Evolutionary conservation across 2,888 invertebrate genomes (phyloP).

Genomic region (Rhynchonema sp.): DNA sequence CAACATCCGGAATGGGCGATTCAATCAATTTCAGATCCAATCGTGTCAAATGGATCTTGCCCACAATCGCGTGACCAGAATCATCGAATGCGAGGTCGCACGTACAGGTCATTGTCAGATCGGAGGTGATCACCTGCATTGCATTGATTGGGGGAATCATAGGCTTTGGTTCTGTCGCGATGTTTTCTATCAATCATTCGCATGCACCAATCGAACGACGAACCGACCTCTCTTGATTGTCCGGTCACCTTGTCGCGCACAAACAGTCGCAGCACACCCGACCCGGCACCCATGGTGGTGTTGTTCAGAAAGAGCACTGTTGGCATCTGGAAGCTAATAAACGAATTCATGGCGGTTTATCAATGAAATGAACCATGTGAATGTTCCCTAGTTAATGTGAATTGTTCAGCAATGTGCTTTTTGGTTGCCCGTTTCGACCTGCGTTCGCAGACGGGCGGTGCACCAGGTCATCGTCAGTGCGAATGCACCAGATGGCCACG

Average conservation of each 20-base stretch:
- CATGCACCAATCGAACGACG: neutral
- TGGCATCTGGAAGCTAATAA: neutral
- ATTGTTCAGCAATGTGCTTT: too few species aligned
- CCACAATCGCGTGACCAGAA: neutral
- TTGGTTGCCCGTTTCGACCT: too few species aligned
- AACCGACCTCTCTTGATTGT: neutral
- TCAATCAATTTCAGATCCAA: neutral
- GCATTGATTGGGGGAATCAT: too few species aligned
- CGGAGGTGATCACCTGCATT: too few species aligned
- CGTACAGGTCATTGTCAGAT: too few species aligned
- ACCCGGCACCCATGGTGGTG: neutral
- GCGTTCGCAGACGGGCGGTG: too few species aligned
- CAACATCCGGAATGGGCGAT: neutral
- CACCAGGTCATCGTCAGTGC: too few species aligned
- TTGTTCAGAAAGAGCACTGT: neutral
- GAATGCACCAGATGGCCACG: too few species aligned
- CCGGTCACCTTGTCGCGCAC: neutral
- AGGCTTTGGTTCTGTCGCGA: too few species aligned
- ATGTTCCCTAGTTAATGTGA: too few species aligned
- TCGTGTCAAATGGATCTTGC: neutral
- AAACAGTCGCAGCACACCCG: neutral
- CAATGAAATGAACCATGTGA: too few species aligned
- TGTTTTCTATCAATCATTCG: neutral
- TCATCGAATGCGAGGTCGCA: neutral
- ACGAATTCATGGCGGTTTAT: too few species aligned